phyloP scores from a whole-genome alignment of 2,113 vertebrate genomes.

The Stictonetta naevosa region DNA sequence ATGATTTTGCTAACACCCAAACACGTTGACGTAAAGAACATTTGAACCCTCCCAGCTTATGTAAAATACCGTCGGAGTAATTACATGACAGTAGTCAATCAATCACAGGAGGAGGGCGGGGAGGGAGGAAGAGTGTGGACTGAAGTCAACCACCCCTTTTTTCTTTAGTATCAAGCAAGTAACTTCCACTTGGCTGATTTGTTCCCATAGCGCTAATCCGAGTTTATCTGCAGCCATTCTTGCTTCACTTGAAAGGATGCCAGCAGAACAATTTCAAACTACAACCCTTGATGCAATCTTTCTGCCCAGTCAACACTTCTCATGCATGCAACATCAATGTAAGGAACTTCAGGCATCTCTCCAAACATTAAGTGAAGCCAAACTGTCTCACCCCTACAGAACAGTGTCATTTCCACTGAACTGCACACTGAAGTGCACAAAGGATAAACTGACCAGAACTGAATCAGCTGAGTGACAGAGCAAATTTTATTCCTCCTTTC shows the following conservation, averaged over 20 bases:
- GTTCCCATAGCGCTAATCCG: not conserved
- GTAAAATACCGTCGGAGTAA: no score
- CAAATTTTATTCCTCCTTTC: not conserved
- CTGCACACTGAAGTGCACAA: not conserved
- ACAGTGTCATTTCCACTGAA: not conserved
- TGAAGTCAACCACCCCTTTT: not conserved
- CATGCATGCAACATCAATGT: not conserved
- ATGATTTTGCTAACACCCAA: not conserved
- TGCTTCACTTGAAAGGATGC: not conserved
- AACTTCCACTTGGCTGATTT: not conserved
- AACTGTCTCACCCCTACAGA: not conserved
- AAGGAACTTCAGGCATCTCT: not conserved
- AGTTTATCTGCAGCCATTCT: not conserved
- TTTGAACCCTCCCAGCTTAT: fast-evolving
- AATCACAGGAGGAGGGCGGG: not conserved
- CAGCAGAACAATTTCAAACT: not conserved
- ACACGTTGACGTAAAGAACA: not conserved
- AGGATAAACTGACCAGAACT: not conserved
- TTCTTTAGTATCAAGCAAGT: not conserved
- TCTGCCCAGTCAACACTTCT: not conserved
- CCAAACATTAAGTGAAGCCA: not conserved
- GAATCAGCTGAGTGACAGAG: not conserved
- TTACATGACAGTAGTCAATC: not conserved
- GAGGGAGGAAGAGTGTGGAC: not conserved
- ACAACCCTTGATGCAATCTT: not conserved